Base-by-base conservation (phyloP, 2,113 vertebrate species). In the Anser brachyrhynchus region DNA sequence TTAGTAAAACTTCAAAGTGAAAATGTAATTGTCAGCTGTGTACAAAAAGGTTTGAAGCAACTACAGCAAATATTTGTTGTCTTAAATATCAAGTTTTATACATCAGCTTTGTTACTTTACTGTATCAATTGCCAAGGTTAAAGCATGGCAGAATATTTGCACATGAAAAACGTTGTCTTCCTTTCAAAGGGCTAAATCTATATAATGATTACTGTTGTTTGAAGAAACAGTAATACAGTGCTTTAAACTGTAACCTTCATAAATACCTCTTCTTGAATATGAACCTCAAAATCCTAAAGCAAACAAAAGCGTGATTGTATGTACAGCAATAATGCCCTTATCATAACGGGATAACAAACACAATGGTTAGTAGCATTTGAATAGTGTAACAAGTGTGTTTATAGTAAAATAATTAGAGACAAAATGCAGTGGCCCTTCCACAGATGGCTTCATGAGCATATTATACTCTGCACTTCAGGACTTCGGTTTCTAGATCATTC, bases 331-430 rank as follows among this genome's bases (percentile, higher is more conserved):
- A 87, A 78, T 67, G 46, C 93, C 81, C 85, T 93, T 89, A 86
- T 94, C 95, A 95, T 26, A 85, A 79, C 37, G 37, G 86, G 78
- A 93, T 95, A 73, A 49, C 83, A 94, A 95, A 97, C 87, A 92
- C 57, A 74, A 83, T 70, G n/a, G 76, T 75, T 86, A 73, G 87
- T 35, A 69, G 69, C 44, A 61, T 94, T 58, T 73, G 82, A 89
- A 69, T 76, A 93, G 75, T 20, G 22, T 62, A 87, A 73, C 49
- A 80, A 66, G 46, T 21, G n/a, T 77, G 67, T 92, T 84, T 89
- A 81, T 35, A 81, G 18, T 54, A 76, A 94, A 84, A 77, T 49
- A 66, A 80, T 96, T 95, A 93, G 61, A 90, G 37, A 5, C 65
- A 81, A 66, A 94, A 73, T 58, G 75, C 55, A 65, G 33, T 15